These are phyloP conservation scores for Euphydryas editha DNA, from an alignment of 2,888 invertebrate species.

Conservation along the genomic window DNA sequence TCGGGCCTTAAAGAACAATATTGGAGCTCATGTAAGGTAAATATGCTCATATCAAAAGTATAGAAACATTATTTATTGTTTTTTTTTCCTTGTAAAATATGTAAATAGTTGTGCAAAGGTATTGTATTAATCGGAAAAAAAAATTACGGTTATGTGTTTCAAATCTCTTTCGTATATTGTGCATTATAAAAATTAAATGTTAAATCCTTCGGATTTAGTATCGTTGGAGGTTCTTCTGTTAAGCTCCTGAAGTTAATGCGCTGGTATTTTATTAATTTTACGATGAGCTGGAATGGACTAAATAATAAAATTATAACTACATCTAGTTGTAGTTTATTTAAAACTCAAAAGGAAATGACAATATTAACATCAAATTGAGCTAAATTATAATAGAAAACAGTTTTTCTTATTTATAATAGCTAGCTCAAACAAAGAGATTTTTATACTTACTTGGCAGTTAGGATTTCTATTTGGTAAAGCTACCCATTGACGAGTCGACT, in stretches of 20 bases:
- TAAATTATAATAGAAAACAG: neutral
- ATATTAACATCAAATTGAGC: too few relatives aligned
- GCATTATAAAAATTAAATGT: constrained; percentile 22
- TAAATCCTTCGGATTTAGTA: neutral
- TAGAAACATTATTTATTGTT: constrained; percentile 75
- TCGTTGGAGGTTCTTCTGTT: neutral
- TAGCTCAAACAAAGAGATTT: constrained; percentile 4
- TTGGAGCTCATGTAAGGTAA: constrained; percentile 56
- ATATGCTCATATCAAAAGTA: constrained; percentile 79
- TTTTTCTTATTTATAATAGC: neutral
- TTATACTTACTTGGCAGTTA: neutral
- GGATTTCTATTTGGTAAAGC: neutral
- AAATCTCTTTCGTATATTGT: constrained; percentile 26
- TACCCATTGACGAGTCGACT: constrained; percentile 15
- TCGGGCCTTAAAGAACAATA: constrained; percentile 15
- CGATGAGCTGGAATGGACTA: neutral
- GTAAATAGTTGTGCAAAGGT: constrained; percentile 74
- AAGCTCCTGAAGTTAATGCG: neutral
- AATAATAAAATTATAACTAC: neutral
- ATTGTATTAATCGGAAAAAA: constrained; percentile 16
- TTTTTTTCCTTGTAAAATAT: constrained; percentile 77
- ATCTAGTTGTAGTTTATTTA: neutral
- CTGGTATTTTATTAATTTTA: constrained; percentile 4
- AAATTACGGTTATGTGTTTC: neutral
- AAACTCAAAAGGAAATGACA: neutral